These are phyloP conservation scores for Chrysolina haemoptera DNA, from an alignment of 2,888 invertebrate genomes.

Conservation along the genomic window DNA sequence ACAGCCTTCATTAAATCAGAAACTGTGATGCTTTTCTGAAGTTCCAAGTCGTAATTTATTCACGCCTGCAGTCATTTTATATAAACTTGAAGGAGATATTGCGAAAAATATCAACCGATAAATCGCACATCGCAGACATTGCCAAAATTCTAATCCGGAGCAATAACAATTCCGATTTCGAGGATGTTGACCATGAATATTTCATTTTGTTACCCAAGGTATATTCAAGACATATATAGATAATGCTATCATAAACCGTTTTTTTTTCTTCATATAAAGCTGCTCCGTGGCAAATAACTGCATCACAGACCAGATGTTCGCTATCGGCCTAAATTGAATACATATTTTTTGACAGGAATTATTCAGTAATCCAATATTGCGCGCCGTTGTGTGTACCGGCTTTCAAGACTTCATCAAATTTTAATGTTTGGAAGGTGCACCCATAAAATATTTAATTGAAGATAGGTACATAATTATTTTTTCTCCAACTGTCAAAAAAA, in stretches of 20 bases:
- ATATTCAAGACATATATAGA: not conserved
- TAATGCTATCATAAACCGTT: not conserved
- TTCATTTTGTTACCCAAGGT: slow-evolving; percentile 2
- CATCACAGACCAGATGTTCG: slow-evolving; percentile 45
- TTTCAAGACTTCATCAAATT: slow-evolving; percentile 33
- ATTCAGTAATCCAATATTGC: slow-evolving; percentile 47
- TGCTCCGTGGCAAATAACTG: slow-evolving; percentile 39
- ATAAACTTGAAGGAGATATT: not conserved
- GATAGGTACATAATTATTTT: too few species aligned
- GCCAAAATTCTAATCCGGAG: not conserved
- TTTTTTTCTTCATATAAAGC: slow-evolving; percentile 9
- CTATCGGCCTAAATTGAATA: slow-evolving; percentile 48
- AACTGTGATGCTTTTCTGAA: not conserved
- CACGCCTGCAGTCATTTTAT: not conserved
- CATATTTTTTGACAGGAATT: slow-evolving; percentile 48
- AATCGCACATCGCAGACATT: not conserved
- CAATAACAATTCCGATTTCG: not conserved
- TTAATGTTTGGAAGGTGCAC: slow-evolving; percentile 2
- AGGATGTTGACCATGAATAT: not conserved
- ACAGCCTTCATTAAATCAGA: not conserved
- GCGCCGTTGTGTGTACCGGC: slow-evolving; percentile 27
- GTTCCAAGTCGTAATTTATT: not conserved
- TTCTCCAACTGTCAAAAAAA: too few species aligned
- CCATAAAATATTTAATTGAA: slow-evolving; percentile 2
- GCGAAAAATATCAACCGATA: slow-evolving; percentile 4